Evolutionary conservation across 2,113 vertebrate genomes (phyloP).

Genomic region (Mirza zaza): DNA sequence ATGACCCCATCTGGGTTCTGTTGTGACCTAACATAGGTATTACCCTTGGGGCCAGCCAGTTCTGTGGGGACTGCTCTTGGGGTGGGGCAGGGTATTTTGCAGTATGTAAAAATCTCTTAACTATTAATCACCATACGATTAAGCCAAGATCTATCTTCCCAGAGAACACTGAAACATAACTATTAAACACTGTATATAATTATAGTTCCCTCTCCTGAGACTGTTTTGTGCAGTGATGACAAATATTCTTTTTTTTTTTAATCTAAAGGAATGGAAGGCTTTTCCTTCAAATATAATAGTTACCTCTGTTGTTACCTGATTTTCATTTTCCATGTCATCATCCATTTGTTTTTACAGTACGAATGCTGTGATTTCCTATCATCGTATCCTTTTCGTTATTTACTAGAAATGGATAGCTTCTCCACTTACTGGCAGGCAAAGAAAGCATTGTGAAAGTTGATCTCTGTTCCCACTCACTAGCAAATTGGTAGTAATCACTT

Average conservation of each 20-base stretch:
- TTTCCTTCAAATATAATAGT: background rate
- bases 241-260: background rate
- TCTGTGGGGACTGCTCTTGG: background rate
- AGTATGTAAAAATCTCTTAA: background rate
- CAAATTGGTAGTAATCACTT: background rate
- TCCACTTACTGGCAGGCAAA: background rate
- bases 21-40: background rate
- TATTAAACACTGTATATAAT: background rate
- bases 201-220: conserved; percentile 22
- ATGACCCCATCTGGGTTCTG: background rate
- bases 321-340: background rate
- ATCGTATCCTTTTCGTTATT: background rate
- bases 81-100: background rate
- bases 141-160: conserved; percentile 8
- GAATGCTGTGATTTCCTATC: background rate
- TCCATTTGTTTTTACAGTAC: background rate
- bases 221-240: conserved; percentile 38
- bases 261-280: background rate
- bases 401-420: conserved; percentile 9
- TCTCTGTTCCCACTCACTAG: background rate
- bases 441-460: background rate
- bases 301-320: conserved; percentile 27
- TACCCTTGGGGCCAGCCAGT: background rate
- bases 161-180: conserved; percentile 16
- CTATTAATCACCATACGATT: background rate